Conservation (phyloP, 2,113 vertebrate species). For the Oriolus oriolus region DNA sequence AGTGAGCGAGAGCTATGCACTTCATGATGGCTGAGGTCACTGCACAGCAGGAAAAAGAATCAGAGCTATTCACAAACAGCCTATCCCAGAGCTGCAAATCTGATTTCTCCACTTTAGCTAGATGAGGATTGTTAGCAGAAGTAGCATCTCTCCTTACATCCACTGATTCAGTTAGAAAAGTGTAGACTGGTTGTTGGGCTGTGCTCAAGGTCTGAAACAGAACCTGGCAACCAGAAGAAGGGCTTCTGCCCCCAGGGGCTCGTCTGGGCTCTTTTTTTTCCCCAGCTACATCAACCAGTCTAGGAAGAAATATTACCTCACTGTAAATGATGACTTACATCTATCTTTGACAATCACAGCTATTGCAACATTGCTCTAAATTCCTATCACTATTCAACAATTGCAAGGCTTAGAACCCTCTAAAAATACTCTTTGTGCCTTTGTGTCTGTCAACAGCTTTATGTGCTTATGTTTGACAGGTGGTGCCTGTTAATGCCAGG, state of each 20-base stretch:
- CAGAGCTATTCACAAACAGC: constrained; percentile 17
- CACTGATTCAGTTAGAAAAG: not conserved
- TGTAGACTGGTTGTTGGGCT: not conserved
- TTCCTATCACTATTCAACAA: not conserved
- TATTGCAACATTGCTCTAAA: not conserved
- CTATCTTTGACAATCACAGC: not conserved
- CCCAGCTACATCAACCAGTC: not conserved
- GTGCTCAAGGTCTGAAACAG: not conserved
- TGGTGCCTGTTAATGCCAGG: not conserved
- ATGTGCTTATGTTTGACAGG: not conserved
- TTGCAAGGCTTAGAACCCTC: not conserved
- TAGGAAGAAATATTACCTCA: not conserved
- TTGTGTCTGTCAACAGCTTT: not conserved
- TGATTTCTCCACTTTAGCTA: constrained; percentile 21
- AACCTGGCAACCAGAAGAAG: not conserved
- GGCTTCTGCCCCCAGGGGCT: not conserved
- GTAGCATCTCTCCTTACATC: not conserved
- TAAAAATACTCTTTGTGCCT: not conserved
- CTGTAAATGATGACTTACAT: not conserved
- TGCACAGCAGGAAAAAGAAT: constrained; percentile 13
- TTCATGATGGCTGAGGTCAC: not conserved
- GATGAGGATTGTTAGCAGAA: not conserved
- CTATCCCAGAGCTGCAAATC: not conserved
- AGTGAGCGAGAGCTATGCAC: not conserved
- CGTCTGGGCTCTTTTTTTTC: not conserved